Conservation (phyloP, 2,797 vertebrate species). For the Siniperca scherzeri region DNA sequence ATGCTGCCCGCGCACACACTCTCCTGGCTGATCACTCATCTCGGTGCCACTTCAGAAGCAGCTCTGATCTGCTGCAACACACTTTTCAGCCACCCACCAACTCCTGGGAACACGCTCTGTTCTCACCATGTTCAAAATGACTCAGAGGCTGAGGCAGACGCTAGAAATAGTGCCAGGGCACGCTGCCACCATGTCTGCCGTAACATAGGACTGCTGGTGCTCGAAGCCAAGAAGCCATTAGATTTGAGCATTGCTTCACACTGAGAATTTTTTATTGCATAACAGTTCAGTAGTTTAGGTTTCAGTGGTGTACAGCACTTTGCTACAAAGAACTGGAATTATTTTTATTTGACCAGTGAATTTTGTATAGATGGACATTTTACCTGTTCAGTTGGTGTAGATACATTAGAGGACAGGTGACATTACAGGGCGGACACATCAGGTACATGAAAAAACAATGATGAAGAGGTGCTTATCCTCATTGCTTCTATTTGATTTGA, state of each 20-base stretch:
- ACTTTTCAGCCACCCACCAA: conserved; percentile 79
- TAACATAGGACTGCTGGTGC: conserved; percentile 45
- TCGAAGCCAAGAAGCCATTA: conserved; percentile 51
- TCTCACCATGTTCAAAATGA: conserved; percentile 76
- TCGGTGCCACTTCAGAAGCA: conserved; percentile 64
- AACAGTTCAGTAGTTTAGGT: conserved; percentile 28
- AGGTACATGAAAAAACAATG: neutral
- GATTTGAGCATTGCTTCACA: conserved; percentile 39
- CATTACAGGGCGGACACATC: neutral
- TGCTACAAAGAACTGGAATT: neutral
- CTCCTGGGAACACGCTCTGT: conserved; percentile 70
- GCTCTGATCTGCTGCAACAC: conserved; percentile 73
- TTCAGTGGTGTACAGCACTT: neutral
- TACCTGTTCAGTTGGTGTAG: neutral
- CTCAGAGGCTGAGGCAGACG: conserved; percentile 72
- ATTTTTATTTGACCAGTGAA: neutral
- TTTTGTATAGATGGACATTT: neutral
- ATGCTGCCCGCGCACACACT: conserved; percentile 16
- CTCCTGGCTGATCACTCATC: conserved; percentile 55
- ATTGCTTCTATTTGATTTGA: neutral
- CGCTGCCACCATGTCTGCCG: conserved; percentile 63
- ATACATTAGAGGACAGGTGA: neutral
- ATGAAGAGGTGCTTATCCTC: neutral
- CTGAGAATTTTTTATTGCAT: conserved; percentile 26
- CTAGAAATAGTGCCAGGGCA: conserved; percentile 75